Percentiles rank a stretch among this genome's conserved stretches.
phyloP scores from a whole-genome alignment of 1,140 invertebrate genomes.

The Calliopsis andreniformis region DNA sequence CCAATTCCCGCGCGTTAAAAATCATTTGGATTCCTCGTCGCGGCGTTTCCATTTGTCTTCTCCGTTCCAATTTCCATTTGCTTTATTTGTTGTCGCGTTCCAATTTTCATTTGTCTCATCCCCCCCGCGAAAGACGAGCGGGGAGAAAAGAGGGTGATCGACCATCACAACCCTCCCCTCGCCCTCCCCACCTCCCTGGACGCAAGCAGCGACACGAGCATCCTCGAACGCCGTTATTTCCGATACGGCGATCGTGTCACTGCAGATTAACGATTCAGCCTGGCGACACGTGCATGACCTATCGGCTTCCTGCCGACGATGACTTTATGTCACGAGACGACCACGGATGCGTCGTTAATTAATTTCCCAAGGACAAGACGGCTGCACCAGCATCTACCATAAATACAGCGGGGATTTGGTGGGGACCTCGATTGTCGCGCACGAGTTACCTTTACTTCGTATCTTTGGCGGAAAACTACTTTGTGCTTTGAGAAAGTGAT shows the following conservation, averaged over 20 bases:
- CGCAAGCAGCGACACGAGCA: not conserved
- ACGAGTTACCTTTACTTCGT: too few species aligned
- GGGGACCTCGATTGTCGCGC: too few species aligned
- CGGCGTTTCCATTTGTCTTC: not conserved
- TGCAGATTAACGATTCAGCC: constrained; percentile 32
- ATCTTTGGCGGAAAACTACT: too few species aligned
- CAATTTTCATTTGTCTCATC: not conserved
- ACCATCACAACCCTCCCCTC: not conserved
- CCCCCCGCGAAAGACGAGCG: not conserved
- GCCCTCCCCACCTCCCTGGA: not conserved
- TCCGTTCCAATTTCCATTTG: too few species aligned
- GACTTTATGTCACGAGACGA: constrained; percentile 16
- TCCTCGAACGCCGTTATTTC: constrained; percentile 37
- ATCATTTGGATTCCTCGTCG: not conserved
- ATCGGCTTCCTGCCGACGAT: constrained; percentile 28
- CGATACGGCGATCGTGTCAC: constrained; percentile 30
- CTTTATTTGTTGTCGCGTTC: not conserved
- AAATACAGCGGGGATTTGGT: too few species aligned
- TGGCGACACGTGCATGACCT: constrained; percentile 43
- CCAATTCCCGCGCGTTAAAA: not conserved
- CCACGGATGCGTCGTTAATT: constrained; percentile 35
- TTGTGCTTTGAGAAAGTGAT: too few species aligned
- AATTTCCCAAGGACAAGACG: constrained; percentile 27
- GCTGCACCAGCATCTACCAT: too few species aligned
- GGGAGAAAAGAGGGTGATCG: not conserved